A percentile compares a stretch with the other conserved stretches of the same genome.
phyloP scores from a whole-genome alignment of 2,888 invertebrate species.

The Cheilosia vulpina region DNA sequence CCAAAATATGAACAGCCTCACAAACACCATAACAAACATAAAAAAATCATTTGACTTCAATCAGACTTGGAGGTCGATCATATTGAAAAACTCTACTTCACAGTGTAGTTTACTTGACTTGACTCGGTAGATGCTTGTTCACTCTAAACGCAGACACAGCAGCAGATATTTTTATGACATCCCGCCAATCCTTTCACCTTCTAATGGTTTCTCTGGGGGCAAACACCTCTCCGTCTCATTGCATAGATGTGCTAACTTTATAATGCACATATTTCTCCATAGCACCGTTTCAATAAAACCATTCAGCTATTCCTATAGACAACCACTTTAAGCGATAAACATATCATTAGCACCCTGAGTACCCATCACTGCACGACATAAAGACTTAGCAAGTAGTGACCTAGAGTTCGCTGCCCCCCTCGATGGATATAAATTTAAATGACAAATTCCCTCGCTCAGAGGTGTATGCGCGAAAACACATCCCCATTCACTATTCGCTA shows the following conservation, averaged over 20 bases:
- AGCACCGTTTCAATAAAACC: neutral
- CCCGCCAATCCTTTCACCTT: neutral
- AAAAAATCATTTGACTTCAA: too few species aligned
- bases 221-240: neutral
- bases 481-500: slow-evolving; percentile 14
- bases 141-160: neutral
- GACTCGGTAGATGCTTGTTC: too few species aligned
- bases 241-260: slow-evolving; percentile 9
- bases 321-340: slow-evolving; percentile 15
- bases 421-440: slow-evolving; percentile 7
- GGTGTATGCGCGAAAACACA: slow-evolving; percentile 16
- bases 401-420: slow-evolving; percentile 10
- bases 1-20: too few species aligned
- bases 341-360: slow-evolving; percentile 22
- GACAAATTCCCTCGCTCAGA: slow-evolving; percentile 38
- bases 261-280: neutral
- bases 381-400: slow-evolving; percentile 22
- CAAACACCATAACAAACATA: too few species aligned
- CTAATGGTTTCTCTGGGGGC: neutral
- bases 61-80: too few species aligned
- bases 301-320: neutral
- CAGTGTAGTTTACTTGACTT: too few species aligned
- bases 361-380: slow-evolving; percentile 10
- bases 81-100: too few species aligned
- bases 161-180: neutral